phyloP scores from a whole-genome alignment of 2,113 vertebrate species.

The Cryptoleucopteryx plumbea region DNA sequence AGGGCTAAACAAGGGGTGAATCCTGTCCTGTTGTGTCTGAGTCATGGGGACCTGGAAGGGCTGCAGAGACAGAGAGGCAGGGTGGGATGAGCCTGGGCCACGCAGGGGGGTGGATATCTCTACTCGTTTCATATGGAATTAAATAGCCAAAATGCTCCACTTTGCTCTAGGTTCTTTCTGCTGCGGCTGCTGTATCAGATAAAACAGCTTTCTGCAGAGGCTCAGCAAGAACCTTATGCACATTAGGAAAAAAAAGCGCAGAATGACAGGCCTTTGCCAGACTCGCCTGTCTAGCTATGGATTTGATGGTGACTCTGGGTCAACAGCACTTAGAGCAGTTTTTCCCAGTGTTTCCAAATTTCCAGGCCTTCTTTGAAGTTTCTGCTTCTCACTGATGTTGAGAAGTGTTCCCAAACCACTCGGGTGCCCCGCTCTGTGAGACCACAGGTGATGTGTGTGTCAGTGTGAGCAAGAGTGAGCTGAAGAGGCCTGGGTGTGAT shows the following conservation, averaged over 20 bases:
- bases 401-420: background rate
- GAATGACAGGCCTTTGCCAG: background rate
- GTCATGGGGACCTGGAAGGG: background rate
- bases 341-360: background rate
- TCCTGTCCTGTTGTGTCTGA: fast-evolving
- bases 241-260: background rate
- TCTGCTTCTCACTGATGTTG: background rate
- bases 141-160: background rate
- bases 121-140: background rate
- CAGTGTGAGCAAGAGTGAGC: background rate
- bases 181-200: background rate
- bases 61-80: background rate
- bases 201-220: background rate
- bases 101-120: background rate
- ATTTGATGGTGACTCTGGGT: background rate
- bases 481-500: background rate
- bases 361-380: background rate
- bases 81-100: background rate
- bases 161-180: background rate
- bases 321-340: background rate
- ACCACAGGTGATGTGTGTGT: background rate
- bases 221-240: background rate
- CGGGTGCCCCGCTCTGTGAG: background rate
- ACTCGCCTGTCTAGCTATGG: background rate
- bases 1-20: background rate